These are phyloP conservation scores for Hydrocynus forskahlii DNA, from an alignment of 2,797 vertebrate genomes.

Conservation along the genomic window DNA sequence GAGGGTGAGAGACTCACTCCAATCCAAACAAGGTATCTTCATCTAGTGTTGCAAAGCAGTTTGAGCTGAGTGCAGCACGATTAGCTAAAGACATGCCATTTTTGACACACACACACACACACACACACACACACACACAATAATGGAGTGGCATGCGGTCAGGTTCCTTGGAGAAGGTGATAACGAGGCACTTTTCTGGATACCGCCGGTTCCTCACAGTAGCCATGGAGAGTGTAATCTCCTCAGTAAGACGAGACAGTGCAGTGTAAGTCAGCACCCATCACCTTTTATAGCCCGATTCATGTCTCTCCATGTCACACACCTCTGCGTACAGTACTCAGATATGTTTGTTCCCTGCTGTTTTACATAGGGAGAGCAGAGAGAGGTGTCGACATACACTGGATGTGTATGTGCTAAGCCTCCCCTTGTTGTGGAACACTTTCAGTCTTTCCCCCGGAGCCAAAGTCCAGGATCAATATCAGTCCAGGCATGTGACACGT, in stretches of 20 bases:
- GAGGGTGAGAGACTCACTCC: neutral
- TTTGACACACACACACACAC: constrained; percentile 28
- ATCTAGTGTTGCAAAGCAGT: constrained; percentile 64
- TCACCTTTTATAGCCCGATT: constrained; percentile 42
- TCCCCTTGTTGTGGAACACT: neutral
- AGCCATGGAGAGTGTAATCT: constrained; percentile 52
- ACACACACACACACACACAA: neutral
- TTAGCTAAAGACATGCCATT: constrained; percentile 21
- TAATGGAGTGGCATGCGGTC: neutral
- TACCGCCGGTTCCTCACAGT: constrained; percentile 39
- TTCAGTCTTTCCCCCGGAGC: constrained; percentile 13
- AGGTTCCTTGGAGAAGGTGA: constrained; percentile 30
- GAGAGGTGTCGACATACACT: neutral
- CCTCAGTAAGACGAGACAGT: constrained; percentile 40
- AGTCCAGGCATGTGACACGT: constrained; percentile 49
- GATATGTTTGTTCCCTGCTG: constrained; percentile 17
- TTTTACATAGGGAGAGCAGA: neutral
- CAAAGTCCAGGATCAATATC: constrained; percentile 52
- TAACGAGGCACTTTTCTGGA: constrained; percentile 35
- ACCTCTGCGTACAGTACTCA: neutral
- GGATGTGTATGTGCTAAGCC: constrained; percentile 25
- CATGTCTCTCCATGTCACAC: constrained; percentile 31
- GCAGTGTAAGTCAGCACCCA: constrained; percentile 37
- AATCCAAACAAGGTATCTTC: constrained; percentile 59
- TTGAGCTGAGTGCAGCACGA: constrained; percentile 63